Conservation (phyloP, 1,140 invertebrate genomes). For the Frieseomelitta varia region DNA sequence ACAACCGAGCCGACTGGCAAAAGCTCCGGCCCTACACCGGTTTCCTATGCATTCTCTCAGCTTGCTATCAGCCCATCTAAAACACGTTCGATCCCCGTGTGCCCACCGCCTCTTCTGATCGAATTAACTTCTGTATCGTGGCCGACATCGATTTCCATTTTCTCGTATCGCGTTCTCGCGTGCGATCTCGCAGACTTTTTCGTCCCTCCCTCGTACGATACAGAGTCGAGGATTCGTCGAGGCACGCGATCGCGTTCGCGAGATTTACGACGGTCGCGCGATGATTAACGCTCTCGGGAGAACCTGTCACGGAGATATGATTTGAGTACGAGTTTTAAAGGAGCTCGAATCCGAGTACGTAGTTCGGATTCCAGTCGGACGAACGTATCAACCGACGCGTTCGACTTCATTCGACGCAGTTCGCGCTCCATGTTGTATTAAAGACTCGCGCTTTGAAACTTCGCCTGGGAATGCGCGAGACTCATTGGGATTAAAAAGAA, state of each 20-base stretch:
- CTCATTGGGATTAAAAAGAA: too few relatives aligned
- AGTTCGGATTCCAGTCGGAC: too few relatives aligned
- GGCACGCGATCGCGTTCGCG: constrained; percentile 10
- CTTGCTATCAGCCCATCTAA: constrained; percentile 25
- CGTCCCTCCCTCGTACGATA: too few relatives aligned
- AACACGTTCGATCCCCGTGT: constrained; percentile 18
- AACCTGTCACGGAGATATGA: too few relatives aligned
- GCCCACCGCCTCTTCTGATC: constrained; percentile 10
- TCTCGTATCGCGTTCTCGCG: not conserved
- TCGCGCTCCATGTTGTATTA: too few relatives aligned
- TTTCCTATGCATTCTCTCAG: constrained; percentile 15
- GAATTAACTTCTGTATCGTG: constrained; percentile 34
- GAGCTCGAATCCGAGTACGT: too few relatives aligned
- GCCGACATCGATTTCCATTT: constrained; percentile 18
- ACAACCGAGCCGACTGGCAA: not conserved
- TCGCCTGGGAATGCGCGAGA: too few relatives aligned
- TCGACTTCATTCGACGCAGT: too few relatives aligned
- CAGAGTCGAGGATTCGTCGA: not conserved
- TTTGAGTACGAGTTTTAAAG: too few relatives aligned
- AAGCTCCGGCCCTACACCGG: too few relatives aligned
- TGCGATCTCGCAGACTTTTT: not conserved
- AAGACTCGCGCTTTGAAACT: too few relatives aligned
- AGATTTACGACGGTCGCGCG: not conserved
- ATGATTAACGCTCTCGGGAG: not conserved
- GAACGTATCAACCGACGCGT: too few relatives aligned